Conservation (phyloP, 2,797 vertebrate genomes). For the Spinus olivaceus region DNA sequence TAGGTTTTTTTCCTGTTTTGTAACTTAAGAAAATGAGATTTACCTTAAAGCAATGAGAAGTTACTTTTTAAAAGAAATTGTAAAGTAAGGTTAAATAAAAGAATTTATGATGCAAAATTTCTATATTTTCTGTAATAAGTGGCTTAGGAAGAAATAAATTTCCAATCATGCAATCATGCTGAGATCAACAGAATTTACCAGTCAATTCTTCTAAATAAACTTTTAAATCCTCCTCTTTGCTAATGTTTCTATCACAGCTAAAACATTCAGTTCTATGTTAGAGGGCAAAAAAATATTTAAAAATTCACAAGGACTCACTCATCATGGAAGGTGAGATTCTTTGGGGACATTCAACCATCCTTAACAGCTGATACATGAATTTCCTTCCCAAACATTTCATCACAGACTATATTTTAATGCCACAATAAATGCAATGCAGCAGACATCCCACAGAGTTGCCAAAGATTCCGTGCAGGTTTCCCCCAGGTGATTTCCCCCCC, state of each 20-base stretch:
- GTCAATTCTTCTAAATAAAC: background rate
- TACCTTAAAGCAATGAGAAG: background rate
- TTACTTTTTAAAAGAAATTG: background rate
- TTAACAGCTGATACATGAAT: background rate
- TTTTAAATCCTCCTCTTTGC: background rate
- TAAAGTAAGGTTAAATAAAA: background rate
- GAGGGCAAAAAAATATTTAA: background rate
- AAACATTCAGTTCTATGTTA: background rate
- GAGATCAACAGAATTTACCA: background rate
- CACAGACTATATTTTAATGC: background rate
- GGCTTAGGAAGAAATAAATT: background rate
- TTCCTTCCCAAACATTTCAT: background rate
- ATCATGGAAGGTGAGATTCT: background rate
- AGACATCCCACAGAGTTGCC: background rate
- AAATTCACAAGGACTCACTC: background rate
- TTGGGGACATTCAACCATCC: background rate
- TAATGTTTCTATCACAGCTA: background rate
- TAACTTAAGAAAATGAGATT: background rate
- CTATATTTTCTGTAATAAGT: background rate
- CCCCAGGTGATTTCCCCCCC: background rate
- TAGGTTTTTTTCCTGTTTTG: background rate
- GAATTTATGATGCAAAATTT: background rate
- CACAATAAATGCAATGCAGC: background rate
- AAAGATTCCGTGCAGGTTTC: background rate
- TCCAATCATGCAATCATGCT: fast-evolving